These are phyloP conservation scores for Lepas anatifera DNA, from an alignment of 2,888 invertebrate genomes.

Conservation along the genomic window DNA sequence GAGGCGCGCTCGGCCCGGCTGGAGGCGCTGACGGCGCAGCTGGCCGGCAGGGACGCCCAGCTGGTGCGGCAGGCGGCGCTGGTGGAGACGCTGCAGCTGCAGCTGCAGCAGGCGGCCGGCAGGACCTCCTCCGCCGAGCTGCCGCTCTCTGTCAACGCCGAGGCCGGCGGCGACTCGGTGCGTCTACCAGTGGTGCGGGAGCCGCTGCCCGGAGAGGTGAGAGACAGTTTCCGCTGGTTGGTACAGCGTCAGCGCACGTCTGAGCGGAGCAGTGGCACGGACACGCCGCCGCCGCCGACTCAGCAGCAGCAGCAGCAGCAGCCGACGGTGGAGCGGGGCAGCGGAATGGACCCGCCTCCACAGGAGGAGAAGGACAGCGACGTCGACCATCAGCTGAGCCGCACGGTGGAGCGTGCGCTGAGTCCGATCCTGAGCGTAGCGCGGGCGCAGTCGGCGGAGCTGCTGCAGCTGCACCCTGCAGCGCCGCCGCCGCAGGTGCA, in stretches of 20 bases:
- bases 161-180: background rate
- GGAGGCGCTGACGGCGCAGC: background rate
- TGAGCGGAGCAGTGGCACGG: background rate
- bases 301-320: too few relatives aligned
- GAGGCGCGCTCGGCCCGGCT: background rate
- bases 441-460: background rate
- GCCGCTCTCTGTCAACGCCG: background rate
- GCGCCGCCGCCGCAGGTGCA: background rate
- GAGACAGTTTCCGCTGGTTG: background rate
- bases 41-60: background rate
- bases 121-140: background rate
- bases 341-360: too few relatives aligned
- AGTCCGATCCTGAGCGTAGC: background rate
- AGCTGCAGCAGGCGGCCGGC: background rate
- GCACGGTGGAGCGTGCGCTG: constrained; percentile 10
- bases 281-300: background rate
- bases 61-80: background rate
- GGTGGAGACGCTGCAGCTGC: background rate
- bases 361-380: too few relatives aligned
- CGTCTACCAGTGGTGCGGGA: background rate
- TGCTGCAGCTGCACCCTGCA: background rate
- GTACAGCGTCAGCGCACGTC: background rate
- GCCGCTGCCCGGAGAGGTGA: background rate
- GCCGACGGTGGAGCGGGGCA: too few relatives aligned
- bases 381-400: background rate